Conservation (phyloP, 2,888 invertebrate species). For the Glaucopsyche alexis region DNA sequence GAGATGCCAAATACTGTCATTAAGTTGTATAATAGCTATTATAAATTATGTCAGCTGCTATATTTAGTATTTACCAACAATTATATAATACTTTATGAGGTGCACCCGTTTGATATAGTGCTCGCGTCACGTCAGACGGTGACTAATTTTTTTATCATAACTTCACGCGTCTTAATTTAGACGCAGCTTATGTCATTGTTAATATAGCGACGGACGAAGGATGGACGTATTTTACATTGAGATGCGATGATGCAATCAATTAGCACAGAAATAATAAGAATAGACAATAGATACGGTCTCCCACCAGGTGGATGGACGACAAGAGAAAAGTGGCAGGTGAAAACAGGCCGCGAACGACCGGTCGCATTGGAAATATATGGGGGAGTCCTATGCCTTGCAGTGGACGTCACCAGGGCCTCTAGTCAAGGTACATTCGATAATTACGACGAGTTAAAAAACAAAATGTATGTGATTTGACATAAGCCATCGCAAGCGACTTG, state of each 20-base stretch:
- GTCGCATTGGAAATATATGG: too few relatives aligned
- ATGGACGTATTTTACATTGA: background rate
- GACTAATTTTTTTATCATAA: slow-evolving; percentile 5
- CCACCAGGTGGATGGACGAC: too few relatives aligned
- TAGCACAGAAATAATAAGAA: background rate
- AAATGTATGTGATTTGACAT: too few relatives aligned
- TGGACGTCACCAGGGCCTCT: too few relatives aligned
- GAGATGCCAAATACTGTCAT: background rate
- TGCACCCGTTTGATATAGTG: slow-evolving; percentile 8
- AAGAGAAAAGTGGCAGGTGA: background rate
- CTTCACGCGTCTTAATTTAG: slow-evolving; percentile 2
- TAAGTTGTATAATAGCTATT: background rate
- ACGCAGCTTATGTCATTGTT: slow-evolving; percentile 15
- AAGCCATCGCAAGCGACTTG: too few relatives aligned
- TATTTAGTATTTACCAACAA: slow-evolving; percentile 13
- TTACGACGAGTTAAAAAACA: too few relatives aligned
- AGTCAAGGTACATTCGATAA: too few relatives aligned
- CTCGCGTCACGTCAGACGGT: background rate
- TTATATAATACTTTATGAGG: background rate
- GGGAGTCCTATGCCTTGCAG: too few relatives aligned
- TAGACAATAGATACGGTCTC: background rate
- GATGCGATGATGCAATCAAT: background rate
- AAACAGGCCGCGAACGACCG: too few relatives aligned
- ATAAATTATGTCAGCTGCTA: slow-evolving; percentile 13
- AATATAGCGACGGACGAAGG: background rate